A percentile compares a stretch with the other conserved stretches of the same genome.
Conservation (phyloP, 1,140 invertebrate species). For the Lordiphosa stackelbergi region DNA sequence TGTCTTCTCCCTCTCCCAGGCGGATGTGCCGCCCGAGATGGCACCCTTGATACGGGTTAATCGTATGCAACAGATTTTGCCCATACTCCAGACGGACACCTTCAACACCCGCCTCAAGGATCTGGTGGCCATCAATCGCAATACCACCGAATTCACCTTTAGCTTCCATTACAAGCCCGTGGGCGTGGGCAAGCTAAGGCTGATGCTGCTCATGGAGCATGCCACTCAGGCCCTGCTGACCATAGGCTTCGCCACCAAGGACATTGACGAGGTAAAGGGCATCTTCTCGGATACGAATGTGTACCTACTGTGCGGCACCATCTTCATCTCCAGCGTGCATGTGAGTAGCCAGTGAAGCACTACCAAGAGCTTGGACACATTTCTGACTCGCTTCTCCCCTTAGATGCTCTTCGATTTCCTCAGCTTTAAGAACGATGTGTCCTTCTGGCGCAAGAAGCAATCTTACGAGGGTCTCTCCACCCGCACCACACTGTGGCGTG, state of each 20-base stretch:
- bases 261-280: conserved; percentile 97
- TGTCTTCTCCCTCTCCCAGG: conserved; percentile 78
- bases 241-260: conserved; percentile 94
- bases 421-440: conserved; percentile 98
- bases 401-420: conserved; percentile 97
- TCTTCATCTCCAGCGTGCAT: conserved; percentile 94
- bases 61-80: conserved; percentile 85
- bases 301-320: conserved; percentile 93
- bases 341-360: conserved; percentile 81
- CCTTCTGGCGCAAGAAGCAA: conserved; percentile 92
- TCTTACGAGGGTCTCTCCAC: conserved; percentile 93
- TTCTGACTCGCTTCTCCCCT: conserved; percentile 39
- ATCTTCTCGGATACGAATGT: conserved; percentile 98
- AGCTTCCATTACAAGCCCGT: conserved; percentile 81
- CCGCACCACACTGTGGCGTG: conserved; percentile 93
- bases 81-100: conserved; percentile 89
- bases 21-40: conserved; percentile 82
- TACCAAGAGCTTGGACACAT: not conserved
- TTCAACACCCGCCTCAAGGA: conserved; percentile 87
- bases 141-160: conserved; percentile 80
- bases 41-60: conserved; percentile 79
- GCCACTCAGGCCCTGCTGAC: conserved; percentile 85
- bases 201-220: conserved; percentile 88
- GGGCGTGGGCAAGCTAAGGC: conserved; percentile 83
- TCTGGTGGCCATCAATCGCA: conserved; percentile 81